Base-by-base conservation (phyloP, 2,888 invertebrate species). In the Caenorhabditis uteleia region DNA sequence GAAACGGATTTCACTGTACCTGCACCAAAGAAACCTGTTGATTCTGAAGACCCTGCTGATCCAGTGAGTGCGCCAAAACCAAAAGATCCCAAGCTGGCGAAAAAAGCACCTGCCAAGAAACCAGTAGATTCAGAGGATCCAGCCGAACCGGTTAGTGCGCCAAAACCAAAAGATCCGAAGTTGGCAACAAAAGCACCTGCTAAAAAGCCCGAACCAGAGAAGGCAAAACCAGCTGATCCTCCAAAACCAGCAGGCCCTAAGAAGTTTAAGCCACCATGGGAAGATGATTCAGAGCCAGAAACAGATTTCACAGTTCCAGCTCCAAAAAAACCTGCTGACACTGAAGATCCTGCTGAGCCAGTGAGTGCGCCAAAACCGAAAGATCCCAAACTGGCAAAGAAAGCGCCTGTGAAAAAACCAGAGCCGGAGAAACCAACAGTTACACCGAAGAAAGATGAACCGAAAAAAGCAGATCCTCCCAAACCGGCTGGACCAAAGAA, bases 41-140 rank as follows among this genome's bases (percentile, higher is more conserved):
- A 72, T 23, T 29, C 47, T 1, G 71, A 75, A 20, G 49, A 59
- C 12, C 59, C 68, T 2, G 70, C 74, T 8, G 74, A 68, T 16
- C 29, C 61, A 3, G n/a, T 70, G 0, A 56, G 59, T n/a, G 62
- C 48, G 5, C 71, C 68, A 14, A 60, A 43, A 8, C 47, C 54
- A 8, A 70, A 73, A 36, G 57, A 66, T 25, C 70, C 73, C 2
- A 65, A 60, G 25, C 27, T 56, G 16, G 55, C 65, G 14, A 65
- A 59, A 33, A 59, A 55, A 31, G 43, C 50, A 14, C 55, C 49
- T 7, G 38, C 45, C 0, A 49, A 55, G 18, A 48, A 45, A 21
- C 45, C 50, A 4, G 48, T 16, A 6, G 50, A 42, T 3, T 18
- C 27, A 36, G 71, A 74, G 40, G 45, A 58, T 14, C 67, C 69